Percentiles rank a stretch among this genome's conserved stretches.
These are phyloP conservation scores for Himantopus leucocephalus DNA, from an alignment of 2,113 vertebrate species.

Conservation along the genomic window DNA sequence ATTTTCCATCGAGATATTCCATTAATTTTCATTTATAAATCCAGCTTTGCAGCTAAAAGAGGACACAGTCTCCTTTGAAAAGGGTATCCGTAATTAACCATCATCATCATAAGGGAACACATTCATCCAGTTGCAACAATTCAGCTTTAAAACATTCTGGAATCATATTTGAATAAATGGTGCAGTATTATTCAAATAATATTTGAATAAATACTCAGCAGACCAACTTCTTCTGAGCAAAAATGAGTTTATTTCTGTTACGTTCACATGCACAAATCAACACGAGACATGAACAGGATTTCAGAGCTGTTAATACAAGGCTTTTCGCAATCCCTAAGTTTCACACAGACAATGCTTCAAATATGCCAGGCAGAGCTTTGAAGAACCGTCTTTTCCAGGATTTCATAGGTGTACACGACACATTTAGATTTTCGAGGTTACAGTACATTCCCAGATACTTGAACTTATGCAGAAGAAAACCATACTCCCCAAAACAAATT, in stretches of 20 bases:
- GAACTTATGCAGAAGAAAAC: neutral
- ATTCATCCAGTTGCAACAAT: neutral
- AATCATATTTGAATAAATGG: neutral
- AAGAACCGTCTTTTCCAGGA: neutral
- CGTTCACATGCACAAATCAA: neutral
- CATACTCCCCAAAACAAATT: neutral
- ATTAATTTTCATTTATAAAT: neutral
- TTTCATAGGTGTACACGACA: neutral
- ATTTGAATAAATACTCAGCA: neutral
- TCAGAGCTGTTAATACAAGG: neutral
- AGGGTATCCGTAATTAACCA: neutral
- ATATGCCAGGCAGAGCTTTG: neutral
- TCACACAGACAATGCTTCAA: neutral
- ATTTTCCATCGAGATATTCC: neutral
- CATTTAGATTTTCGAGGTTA: neutral
- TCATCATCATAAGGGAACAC: neutral
- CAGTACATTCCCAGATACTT: neutral
- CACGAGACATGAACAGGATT: neutral
- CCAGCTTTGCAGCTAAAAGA: neutral
- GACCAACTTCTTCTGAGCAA: neutral
- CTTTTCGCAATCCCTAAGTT: neutral
- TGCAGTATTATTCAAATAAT: neutral
- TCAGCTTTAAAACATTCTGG: neutral
- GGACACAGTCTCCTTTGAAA: neutral
- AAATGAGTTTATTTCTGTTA: neutral